Base-by-base conservation (phyloP, 2,113 vertebrate genomes). In the Paradisaea rubra region DNA sequence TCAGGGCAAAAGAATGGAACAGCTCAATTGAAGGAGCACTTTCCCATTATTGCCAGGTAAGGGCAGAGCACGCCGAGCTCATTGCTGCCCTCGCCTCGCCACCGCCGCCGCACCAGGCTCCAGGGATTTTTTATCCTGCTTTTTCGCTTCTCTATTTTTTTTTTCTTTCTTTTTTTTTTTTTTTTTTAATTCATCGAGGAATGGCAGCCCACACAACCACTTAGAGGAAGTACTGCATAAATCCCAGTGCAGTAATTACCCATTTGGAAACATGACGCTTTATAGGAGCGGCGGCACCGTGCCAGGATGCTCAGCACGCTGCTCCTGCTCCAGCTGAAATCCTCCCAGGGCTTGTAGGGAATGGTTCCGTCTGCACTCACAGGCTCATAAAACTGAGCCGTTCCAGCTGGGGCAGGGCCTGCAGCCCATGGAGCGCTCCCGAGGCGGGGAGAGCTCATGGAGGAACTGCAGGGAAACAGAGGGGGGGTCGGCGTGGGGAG, bases 31-130 rank as follows among this genome's bases (percentile, higher is more conserved):
- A 98, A 98, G 97, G 95, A 97, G 96, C 86, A 61, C 91, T 91
- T 97, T 98, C 97, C 98, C 98, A 97, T 98, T 98, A 98, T 98
- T 97, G 95, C 96, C 96, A 97, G 98, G 97, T 98, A 97, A 94
- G 96, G 97, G 97, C 96, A 98, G 96, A 96, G 94, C 94, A 45
- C 63, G 92, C 94, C 47, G 96, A 96, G 97, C 97, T 97, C 92
- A 90, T 96, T 97, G 96, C 98, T 96, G 96, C 79, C 92, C 59
- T 97, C 79, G 23, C 97, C 91, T 89, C 60, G 50, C 96, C 91
- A 97, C 44, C 87, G 61, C 76, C 79, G 4, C 54, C 49, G 42
- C 61, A 16, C 63, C 42, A 50, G 2, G 45, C 13, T 53, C 74
- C 52, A 7, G 77, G 78, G 42, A 59, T 45, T 84, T 49, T n/a